phyloP scores from a whole-genome alignment of 2,888 invertebrate species.

The Philhelius pedissequus region DNA sequence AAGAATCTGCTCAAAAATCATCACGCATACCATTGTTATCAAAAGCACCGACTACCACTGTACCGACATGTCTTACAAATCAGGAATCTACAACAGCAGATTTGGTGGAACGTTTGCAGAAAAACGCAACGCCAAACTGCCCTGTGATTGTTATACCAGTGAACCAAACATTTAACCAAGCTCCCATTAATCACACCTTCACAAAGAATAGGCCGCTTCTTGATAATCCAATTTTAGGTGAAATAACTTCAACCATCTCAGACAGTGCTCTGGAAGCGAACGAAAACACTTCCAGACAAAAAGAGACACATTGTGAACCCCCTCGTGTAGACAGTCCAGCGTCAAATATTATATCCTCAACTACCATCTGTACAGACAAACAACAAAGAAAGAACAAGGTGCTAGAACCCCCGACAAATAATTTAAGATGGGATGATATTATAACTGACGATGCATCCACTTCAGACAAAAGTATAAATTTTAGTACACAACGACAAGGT shows the following conservation, averaged over 20 bases:
- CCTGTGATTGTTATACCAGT: slow-evolving; percentile 55
- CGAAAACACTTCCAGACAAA: neutral
- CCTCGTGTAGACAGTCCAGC: neutral
- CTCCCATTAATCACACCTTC: neutral
- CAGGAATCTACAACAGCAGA: slow-evolving; percentile 21
- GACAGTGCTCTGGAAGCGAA: neutral
- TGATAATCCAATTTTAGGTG: neutral
- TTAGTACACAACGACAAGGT: neutral
- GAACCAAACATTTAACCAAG: slow-evolving; percentile 54
- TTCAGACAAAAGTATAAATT: neutral
- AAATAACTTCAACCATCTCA: slow-evolving; percentile 23
- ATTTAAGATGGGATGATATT: neutral
- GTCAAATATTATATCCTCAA: neutral
- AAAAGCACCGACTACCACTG: neutral
- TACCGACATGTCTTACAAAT: neutral
- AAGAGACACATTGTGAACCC: neutral
- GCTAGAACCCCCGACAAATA: neutral
- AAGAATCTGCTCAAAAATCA: slow-evolving; percentile 8
- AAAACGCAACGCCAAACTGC: slow-evolving; percentile 2
- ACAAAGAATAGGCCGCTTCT: neutral
- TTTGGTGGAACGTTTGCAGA: slow-evolving; percentile 40
- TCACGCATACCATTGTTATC: slow-evolving; percentile 28
- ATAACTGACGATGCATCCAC: neutral
- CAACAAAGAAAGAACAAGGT: neutral
- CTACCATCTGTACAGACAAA: neutral